phyloP scores from a whole-genome alignment of 2,797 vertebrate genomes.

The Galagoides demidoff region DNA sequence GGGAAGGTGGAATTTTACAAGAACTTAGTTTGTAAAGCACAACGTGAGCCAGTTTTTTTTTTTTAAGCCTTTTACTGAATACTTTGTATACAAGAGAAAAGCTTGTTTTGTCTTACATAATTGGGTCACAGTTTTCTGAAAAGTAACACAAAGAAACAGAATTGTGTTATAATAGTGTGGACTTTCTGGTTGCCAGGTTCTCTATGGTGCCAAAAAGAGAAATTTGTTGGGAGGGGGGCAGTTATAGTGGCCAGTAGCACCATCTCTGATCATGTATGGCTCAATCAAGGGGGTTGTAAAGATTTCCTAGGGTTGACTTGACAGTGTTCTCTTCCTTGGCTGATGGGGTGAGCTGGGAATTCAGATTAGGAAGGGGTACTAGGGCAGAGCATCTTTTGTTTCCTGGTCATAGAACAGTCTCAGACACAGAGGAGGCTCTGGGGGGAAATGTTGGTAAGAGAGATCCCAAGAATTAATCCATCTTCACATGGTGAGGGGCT shows the following conservation, averaged over 20 bases:
- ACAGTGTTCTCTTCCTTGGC: background rate
- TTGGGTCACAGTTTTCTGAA: conserved; percentile 55
- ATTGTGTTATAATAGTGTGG: background rate
- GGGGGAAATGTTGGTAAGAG: background rate
- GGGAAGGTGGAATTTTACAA: conserved; percentile 31
- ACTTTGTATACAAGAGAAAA: background rate
- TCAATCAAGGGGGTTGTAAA: background rate
- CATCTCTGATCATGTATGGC: background rate
- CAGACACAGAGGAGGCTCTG: background rate
- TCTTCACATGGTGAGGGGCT: background rate
- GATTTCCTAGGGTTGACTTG: background rate
- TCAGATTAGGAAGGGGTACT: background rate
- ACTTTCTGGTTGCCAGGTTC: conserved; percentile 35
- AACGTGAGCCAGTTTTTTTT: background rate
- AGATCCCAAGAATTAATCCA: background rate
- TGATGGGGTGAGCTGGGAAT: background rate
- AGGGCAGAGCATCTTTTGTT: background rate
- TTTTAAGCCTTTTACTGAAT: background rate
- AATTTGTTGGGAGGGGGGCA: background rate
- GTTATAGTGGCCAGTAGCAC: too few species aligned
- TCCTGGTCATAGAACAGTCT: background rate
- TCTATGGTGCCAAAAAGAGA: background rate
- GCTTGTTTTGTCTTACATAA: background rate
- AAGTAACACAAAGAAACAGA: conserved; percentile 1
- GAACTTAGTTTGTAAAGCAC: background rate